A percentile compares a stretch with the other conserved stretches of the same genome.
Evolutionary conservation across 1,140 invertebrate genomes (phyloP).

Genomic region (Leucophenga varia): DNA sequence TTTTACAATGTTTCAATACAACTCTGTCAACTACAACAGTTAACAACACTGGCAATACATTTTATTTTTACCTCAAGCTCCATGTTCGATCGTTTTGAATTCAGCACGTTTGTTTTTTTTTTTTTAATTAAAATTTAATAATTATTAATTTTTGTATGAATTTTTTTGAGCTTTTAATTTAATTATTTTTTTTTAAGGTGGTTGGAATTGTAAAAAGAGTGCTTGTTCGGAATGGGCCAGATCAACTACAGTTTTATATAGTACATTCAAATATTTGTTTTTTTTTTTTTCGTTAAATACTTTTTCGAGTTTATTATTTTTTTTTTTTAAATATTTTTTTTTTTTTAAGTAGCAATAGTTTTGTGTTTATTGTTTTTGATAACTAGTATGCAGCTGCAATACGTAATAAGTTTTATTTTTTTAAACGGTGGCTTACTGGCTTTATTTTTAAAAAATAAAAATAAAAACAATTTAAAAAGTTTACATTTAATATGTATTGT

Average conservation of each 20-base stretch:
- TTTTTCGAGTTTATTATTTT: neutral
- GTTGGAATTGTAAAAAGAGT: constrained; percentile 53
- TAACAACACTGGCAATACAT: neutral
- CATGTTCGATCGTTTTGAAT: constrained; percentile 45
- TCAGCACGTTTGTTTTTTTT: constrained; percentile 33
- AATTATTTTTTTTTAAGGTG: constrained; percentile 36
- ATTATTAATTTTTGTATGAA: constrained; percentile 10
- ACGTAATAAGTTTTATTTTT: constrained; percentile 27
- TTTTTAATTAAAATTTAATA: constrained; percentile 9
- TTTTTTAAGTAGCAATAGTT: neutral
- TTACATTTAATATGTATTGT: constrained; percentile 8
- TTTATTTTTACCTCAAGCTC: neutral
- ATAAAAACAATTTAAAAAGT: too few relatives aligned
- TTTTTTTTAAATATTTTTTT: neutral
- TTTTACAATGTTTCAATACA: neutral
- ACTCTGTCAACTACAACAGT: neutral
- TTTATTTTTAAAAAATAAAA: too few relatives aligned
- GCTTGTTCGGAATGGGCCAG: constrained; percentile 51
- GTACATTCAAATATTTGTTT: neutral
- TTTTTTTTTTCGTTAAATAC: neutral
- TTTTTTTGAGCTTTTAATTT: constrained; percentile 14
- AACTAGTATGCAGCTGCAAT: constrained; percentile 15
- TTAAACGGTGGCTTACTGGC: too few relatives aligned
- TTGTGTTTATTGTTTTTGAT: constrained; percentile 5
- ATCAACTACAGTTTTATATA: constrained; percentile 23